phyloP scores from a whole-genome alignment of 1,140 invertebrate genomes.

The Drosophila mauritiana region DNA sequence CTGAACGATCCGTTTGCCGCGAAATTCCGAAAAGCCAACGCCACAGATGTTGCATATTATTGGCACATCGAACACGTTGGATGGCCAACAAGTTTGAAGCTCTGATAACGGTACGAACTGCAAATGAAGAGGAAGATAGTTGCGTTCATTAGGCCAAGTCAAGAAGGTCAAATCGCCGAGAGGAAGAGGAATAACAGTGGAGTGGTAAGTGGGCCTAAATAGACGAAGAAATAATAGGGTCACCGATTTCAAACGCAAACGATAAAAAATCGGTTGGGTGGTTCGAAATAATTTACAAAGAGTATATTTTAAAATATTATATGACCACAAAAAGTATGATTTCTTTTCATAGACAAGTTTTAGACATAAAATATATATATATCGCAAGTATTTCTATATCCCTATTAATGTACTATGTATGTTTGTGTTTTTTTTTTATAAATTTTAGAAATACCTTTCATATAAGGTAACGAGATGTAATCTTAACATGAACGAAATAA shows the following conservation, averaged over 20 bases:
- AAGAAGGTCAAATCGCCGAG: constrained; percentile 33
- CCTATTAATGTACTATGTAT: too few species aligned
- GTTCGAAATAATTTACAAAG: too few species aligned
- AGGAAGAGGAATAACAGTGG: not conserved
- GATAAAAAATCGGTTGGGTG: too few species aligned
- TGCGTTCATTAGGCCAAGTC: not conserved
- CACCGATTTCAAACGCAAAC: not conserved
- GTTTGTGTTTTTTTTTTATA: too few species aligned
- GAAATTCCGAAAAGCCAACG: constrained; percentile 62
- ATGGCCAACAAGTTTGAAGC: constrained; percentile 64
- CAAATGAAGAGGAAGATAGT: not conserved
- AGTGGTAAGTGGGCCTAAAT: constrained; percentile 11
- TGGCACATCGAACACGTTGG: constrained; percentile 72
- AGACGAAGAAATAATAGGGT: not conserved
- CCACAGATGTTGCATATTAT: constrained; percentile 73
- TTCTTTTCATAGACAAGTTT: too few species aligned
- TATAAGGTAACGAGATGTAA: too few species aligned
- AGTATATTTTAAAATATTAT: too few species aligned
- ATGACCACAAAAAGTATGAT: too few species aligned
- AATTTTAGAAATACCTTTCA: too few species aligned
- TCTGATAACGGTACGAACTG: constrained; percentile 53
- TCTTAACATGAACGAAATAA: not conserved
- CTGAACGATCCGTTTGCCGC: constrained; percentile 67
- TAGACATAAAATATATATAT: too few species aligned
- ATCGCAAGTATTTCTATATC: too few species aligned